Evolutionary conservation across 2,113 vertebrate genomes (phyloP).

Genomic region (Trematomus loennbergii): DNA sequence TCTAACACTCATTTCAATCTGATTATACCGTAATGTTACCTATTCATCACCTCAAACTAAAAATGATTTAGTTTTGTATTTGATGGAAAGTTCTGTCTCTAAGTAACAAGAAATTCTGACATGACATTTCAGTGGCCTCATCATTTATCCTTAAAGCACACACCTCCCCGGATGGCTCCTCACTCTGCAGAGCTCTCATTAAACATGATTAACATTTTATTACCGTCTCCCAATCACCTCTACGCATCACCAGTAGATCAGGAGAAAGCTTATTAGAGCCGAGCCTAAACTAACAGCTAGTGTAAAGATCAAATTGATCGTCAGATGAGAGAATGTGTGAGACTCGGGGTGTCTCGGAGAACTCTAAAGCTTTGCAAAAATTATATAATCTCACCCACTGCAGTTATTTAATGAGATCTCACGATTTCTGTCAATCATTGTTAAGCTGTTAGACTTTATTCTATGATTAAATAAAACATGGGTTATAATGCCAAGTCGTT

Average conservation of each 20-base stretch:
- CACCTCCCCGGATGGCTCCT: slow-evolving; percentile 58
- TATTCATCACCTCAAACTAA: slow-evolving; percentile 20
- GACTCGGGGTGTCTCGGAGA: background rate
- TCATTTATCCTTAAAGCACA: slow-evolving; percentile 66
- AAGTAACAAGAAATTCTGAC: slow-evolving; percentile 44
- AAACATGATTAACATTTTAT: slow-evolving; percentile 77
- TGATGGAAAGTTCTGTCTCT: slow-evolving; percentile 47
- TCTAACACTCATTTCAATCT: slow-evolving; percentile 15
- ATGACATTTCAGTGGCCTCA: slow-evolving; percentile 62
- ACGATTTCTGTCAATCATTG: slow-evolving; percentile 24
- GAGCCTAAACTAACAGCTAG: slow-evolving; percentile 64
- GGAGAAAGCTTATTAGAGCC: slow-evolving; percentile 59
- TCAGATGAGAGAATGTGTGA: slow-evolving; percentile 23
- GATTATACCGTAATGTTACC: slow-evolving; percentile 27
- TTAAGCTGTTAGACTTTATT: slow-evolving; percentile 4
- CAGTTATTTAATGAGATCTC: slow-evolving; percentile 27
- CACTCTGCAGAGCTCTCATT: slow-evolving; percentile 58
- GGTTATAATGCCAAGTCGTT: slow-evolving; percentile 3
- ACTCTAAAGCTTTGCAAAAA: slow-evolving; percentile 20
- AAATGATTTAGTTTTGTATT: slow-evolving; percentile 19
- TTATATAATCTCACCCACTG: slow-evolving; percentile 31
- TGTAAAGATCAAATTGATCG: slow-evolving; percentile 53
- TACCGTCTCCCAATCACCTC: slow-evolving; percentile 66
- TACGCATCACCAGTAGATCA: slow-evolving; percentile 52
- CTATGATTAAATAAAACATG: background rate